Evolutionary conservation across 1,140 invertebrate genomes (phyloP), one percentile per base, ranked within the genome.

Genomic region (Cylas formicarius): DNA sequence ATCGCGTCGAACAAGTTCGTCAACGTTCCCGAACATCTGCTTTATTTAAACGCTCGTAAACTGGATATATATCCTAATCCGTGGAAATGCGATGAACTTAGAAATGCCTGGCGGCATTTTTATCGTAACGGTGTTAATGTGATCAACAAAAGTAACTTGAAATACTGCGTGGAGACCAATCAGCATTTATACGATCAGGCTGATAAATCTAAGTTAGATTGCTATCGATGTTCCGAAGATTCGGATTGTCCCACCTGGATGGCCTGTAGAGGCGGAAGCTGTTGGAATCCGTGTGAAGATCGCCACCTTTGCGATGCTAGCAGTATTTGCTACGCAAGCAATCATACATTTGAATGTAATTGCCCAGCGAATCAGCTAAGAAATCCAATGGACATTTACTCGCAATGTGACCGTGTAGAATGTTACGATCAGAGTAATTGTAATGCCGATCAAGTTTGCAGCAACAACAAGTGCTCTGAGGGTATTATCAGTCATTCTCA

Each of bases 21-120:
- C 18, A 9, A 11, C 2, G 17, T 27, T 10, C 38, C 38, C 20
- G 32, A 19, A 29, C 32, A 40, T 19, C 11, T 40, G 2, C 26
- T 29, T 13, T 20, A 40, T 29, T 6, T 40, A 2, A 40, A 29
- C 14, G 38, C 26, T 16, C 2, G 22, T 6, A 17, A 28, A 14
- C 10, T 40, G 1, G 17, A 40, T 14, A 29, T 40, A n/a, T 40
- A 40, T 29, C 38, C 38, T 6, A 40, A 40, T 27, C 38, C 38
- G 1, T 40, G 38, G 38, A 40, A 10, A 8, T 40, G 38, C 22
- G 38, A 29, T 11, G 14, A 28, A 17, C 14, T 40, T 11, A 6
- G 5, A n/a, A 2, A n/a, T 19, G 4, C 32, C 18, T 40, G 38
- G 38, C 18, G 22, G 17, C n/a, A n/a, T n/a, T n/a, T n/a, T n/a